phyloP scores from a whole-genome alignment of 2,888 invertebrate genomes.

The Fragum whitleyi region DNA sequence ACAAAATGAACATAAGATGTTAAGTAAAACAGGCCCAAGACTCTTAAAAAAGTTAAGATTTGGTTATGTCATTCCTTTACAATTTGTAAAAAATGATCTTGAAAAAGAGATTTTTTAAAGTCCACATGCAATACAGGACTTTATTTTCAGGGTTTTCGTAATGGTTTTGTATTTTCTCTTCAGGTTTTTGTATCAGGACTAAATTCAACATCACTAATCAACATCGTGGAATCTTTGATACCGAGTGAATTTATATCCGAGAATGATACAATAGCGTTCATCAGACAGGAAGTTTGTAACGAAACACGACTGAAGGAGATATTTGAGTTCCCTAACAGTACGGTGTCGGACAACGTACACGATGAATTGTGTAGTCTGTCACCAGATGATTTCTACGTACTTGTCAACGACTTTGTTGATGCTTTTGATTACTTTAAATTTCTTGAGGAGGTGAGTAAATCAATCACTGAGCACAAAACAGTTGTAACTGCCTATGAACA shows the following conservation, averaged over 20 bases:
- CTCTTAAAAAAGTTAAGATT: too few relatives aligned
- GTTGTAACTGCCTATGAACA: too few relatives aligned
- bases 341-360: constrained; percentile 63
- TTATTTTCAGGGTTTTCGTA: too few relatives aligned
- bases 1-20: too few relatives aligned
- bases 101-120: too few relatives aligned
- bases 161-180: neutral
- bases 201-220: constrained; percentile 43
- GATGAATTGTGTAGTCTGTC: constrained; percentile 71
- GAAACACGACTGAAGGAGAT: constrained; percentile 60
- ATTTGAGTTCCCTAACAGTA: constrained; percentile 66
- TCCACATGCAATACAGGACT: too few relatives aligned
- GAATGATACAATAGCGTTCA: constrained; percentile 36
- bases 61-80: too few relatives aligned
- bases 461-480: too few relatives aligned
- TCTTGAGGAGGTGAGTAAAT: constrained; percentile 60
- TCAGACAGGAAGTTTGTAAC: constrained; percentile 58
- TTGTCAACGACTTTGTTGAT: constrained; percentile 61
- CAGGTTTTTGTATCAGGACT: constrained; percentile 48
- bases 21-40: too few relatives aligned
- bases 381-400: constrained; percentile 46
- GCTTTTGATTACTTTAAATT: constrained; percentile 51
- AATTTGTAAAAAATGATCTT: too few relatives aligned
- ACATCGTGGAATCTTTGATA: constrained; percentile 44
- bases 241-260: constrained; percentile 40